Percentiles rank a stretch among this genome's conserved stretches.
Evolutionary conservation across 2,113 vertebrate species (phyloP).

Genomic region (Triplophysa tibetana): DNA sequence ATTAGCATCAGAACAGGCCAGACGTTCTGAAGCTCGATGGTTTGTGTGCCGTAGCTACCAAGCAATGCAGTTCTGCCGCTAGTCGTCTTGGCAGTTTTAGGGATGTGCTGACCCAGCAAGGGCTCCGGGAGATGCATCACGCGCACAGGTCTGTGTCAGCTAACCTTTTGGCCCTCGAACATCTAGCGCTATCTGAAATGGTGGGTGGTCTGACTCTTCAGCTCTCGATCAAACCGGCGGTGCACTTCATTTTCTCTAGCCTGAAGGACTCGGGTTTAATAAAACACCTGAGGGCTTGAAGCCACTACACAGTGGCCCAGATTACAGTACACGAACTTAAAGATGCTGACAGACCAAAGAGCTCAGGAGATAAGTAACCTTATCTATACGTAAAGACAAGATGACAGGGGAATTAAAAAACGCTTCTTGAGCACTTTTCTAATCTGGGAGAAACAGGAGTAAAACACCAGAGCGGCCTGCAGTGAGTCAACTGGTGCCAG

Average conservation of each 20-base stretch:
- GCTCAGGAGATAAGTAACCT: slow-evolving; percentile 34
- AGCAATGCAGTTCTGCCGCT: neutral
- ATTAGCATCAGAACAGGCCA: slow-evolving; percentile 36
- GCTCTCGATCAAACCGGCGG: slow-evolving; percentile 43
- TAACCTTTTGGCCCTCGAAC: slow-evolving; percentile 31
- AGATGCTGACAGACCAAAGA: slow-evolving; percentile 52
- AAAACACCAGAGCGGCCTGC: slow-evolving; percentile 4
- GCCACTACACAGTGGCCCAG: slow-evolving; percentile 38
- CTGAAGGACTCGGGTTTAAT: slow-evolving; percentile 57
- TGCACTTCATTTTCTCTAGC: slow-evolving; percentile 45
- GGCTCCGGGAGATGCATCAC: slow-evolving; percentile 43
- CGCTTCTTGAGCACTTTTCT: slow-evolving; percentile 36
- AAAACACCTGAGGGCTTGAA: slow-evolving; percentile 33
- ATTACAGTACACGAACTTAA: slow-evolving; percentile 51
- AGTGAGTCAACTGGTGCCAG: neutral
- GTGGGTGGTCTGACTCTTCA: slow-evolving; percentile 9
- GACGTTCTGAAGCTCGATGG: neutral
- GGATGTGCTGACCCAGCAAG: slow-evolving; percentile 49
- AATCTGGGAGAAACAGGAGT: slow-evolving; percentile 13
- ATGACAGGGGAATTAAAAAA: slow-evolving; percentile 35
- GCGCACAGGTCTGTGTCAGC: slow-evolving; percentile 20
- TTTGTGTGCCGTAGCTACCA: neutral
- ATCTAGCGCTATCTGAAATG: slow-evolving; percentile 8
- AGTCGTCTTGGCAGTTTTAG: slow-evolving; percentile 20
- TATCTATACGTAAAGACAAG: slow-evolving; percentile 39